Evolutionary conservation across 2,797 vertebrate species (phyloP), one percentile per base, ranked within the genome.

Genomic region (Periophthalmus magnuspinnatus): DNA sequence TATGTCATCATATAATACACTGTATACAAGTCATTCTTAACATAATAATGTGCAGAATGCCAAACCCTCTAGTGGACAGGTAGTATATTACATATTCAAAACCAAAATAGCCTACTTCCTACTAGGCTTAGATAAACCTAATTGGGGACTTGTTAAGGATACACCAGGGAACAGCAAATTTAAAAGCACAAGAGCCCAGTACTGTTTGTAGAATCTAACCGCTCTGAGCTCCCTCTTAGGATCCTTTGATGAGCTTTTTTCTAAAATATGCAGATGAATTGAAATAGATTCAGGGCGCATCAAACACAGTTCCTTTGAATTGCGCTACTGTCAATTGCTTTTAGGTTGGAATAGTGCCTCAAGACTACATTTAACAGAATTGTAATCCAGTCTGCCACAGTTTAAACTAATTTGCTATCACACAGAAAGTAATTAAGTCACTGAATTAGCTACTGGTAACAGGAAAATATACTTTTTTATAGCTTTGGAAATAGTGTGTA

Each of bases 201-300:
- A 28, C 74, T 69, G 76, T 79, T 75, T 74, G 59, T 34, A 59
- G 71, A 61, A 52, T 71, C 75, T 71, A 34, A 68, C 67, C 1
- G 24, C 69, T 79, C 76, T 63, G 61, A 59, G 60, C 75, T 24
- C 57, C 69, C 78, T 70, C 67, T 70, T 76, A 62, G 81, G 62
- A 78, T 72, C 80, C 87, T 89, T 86, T 91, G 86, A 92, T 89
- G 82, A 84, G 84, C 80, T 84, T 86, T 87, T 60, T 74, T 80
- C 63, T 77, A 82, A 87, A 81, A 70, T 78, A 91, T 91, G 91
- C 84, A 89, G 86, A 93, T 87, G 10, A 80, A 93, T 92, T 89
- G 79, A 89, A 92, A 93, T 90, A 22, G 74, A 93, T 92, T 82
- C 86, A 84, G 64, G 81, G 77, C 76, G 87, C 87, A 84, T 91